These are phyloP conservation scores for Sphaerophoria rueppellii DNA, from an alignment of 2,888 invertebrate genomes.

Conservation along the genomic window DNA sequence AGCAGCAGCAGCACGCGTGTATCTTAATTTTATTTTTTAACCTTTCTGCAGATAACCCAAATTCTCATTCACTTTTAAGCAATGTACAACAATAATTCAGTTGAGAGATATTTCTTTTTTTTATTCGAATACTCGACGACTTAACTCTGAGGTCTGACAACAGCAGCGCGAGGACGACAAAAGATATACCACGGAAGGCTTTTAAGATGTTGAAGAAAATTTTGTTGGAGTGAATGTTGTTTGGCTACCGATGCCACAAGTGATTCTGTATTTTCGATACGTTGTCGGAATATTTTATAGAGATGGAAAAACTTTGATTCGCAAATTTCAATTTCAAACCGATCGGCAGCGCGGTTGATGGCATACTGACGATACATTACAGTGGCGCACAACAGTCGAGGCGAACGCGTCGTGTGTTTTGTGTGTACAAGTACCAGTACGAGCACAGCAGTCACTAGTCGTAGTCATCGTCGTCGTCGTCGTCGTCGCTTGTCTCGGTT, in stretches of 20 bases:
- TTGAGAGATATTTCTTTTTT: constrained; percentile 36
- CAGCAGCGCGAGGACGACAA: not conserved
- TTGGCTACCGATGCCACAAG: constrained; percentile 73
- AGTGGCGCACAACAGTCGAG: constrained; percentile 73
- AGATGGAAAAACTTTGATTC: constrained; percentile 57
- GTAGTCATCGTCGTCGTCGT: too few species aligned
- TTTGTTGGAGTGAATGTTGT: constrained; percentile 59
- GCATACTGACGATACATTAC: constrained; percentile 73
- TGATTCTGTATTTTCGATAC: constrained; percentile 53
- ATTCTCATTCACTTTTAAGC: constrained; percentile 64
- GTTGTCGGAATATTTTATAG: constrained; percentile 41
- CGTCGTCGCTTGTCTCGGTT: too few species aligned
- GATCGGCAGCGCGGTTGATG: constrained; percentile 74
- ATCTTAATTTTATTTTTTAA: constrained; percentile 41
- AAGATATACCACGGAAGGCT: constrained; percentile 40
- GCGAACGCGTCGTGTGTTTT: constrained; percentile 47
- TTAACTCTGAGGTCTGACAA: constrained; percentile 5
- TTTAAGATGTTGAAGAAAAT: constrained; percentile 25
- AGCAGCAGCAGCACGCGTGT: constrained; percentile 60
- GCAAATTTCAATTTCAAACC: constrained; percentile 73
- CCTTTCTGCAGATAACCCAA: constrained; percentile 67
- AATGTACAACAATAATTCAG: constrained; percentile 2
- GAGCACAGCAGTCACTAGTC: constrained; percentile 32
- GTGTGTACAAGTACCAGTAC: constrained; percentile 21
- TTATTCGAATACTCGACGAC: not conserved